These are phyloP conservation scores for Dasypus novemcinctus DNA, from an alignment of 2,113 vertebrate species.

Conservation along the genomic window DNA sequence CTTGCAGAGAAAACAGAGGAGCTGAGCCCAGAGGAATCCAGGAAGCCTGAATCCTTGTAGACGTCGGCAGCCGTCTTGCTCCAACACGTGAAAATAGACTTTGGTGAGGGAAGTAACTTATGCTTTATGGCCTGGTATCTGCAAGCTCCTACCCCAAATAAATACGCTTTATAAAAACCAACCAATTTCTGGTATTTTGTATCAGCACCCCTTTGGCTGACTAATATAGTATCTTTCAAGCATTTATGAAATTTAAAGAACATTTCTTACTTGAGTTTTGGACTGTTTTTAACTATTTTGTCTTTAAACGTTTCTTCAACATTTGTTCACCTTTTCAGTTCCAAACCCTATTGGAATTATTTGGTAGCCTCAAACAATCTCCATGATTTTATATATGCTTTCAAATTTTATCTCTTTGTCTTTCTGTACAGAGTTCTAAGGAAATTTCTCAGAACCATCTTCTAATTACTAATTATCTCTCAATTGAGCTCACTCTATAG, in stretches of 20 bases:
- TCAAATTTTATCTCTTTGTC: not conserved
- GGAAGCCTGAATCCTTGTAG: no score
- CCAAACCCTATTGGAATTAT: not conserved
- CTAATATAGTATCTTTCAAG: slow-evolving; percentile 46
- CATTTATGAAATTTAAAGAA: not conserved
- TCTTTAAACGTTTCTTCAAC: not conserved
- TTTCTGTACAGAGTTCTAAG: not conserved
- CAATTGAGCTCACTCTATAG: not conserved
- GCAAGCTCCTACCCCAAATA: no score
- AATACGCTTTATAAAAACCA: no score
- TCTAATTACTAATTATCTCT: not conserved
- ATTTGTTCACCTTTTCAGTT: not conserved
- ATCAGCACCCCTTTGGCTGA: no score
- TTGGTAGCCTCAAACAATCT: no score
- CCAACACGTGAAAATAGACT: no score
- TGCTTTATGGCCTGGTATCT: no score
- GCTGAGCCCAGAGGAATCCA: no score
- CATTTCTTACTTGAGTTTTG: not conserved
- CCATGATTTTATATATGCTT: not conserved
- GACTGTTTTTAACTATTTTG: not conserved
- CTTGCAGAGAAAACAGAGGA: no score
- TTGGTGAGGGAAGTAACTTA: no score
- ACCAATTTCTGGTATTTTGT: no score
- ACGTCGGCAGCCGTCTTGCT: no score
- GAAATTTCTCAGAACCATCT: not conserved